Base-by-base conservation (phyloP, 2,113 vertebrate species). In the Zootoca vivipara region DNA sequence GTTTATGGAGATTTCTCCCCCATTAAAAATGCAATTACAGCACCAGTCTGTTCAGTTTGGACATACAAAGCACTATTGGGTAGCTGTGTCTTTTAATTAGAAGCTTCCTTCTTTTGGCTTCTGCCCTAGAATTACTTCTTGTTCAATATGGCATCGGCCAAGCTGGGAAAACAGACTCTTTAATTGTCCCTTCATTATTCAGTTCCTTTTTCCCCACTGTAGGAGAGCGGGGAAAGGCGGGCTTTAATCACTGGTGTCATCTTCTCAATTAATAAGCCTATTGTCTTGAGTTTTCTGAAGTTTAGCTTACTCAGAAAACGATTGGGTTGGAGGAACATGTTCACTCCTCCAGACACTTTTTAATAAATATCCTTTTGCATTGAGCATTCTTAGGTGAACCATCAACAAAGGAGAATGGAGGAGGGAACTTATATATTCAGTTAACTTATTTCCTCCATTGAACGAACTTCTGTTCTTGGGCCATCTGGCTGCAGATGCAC, bases 401-500 rank as follows among this genome's bases (percentile, higher is more conserved):
- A 24, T 20, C 81, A 82, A 56, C 15, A 20, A 26, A 62, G 16
- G 72, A 33, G 30, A 35, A 24, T 8, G 15, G 64, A 42, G 72
- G 33, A 81, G 4, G 62, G 33, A 62, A 58, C 15, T 24, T 18
- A 20, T 13, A 13, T 4, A 82, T 20, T 79, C 38, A 65, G 52
- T 64, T 75, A 26, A 20, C 77, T 82, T 56, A 22, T 77, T 85
- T 78, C 74, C 30, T 84, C 40, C 52, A 9, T 18, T 58, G 40
- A 67, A 38, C 70, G 77, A 85, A 75, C 73, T 46, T 82, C 69
- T 74, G 64, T 84, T 72, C 67, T 79, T 42, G 58, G 64, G 24
- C 56, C 81, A 83, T 65, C 56, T 33, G 69, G 74, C 15, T 79
- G 42, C n/a, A 84, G 81, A 79, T n/a, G 52, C 40, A 40, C 89